Evolutionary conservation across 2,113 vertebrate species (phyloP), one percentile per base, ranked within the genome.

Genomic region (Zeus faber): DNA sequence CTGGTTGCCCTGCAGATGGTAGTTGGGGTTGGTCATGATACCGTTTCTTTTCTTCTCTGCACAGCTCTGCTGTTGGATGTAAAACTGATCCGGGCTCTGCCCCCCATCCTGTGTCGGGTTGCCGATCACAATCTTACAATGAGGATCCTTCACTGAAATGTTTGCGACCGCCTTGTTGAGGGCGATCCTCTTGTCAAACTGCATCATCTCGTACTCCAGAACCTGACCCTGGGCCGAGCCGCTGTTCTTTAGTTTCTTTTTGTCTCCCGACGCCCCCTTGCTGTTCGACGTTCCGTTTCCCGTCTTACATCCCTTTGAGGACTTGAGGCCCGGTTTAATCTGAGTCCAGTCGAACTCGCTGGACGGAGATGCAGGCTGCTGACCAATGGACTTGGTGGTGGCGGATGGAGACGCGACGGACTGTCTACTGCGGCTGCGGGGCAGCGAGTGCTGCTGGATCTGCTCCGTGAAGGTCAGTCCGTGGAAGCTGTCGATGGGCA

Each of bases 1-100:
- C 82, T 98, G 97, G 82, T 92, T 95, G 83, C 92, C 92, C 76
- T 99, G 96, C 22, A 98, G 92, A 20, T 98, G 94, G 67, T 97
- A 99, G 37, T 99, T 98, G 22, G 97, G 97, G 66, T 99, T 99
- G 1, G 97, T 99, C 95, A 99, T 91, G 44, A 99, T 99, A 44
- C 97, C 95, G 1, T 98, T 99, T 59, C 97, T 90, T 79, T 89
- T 97, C 84, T 97, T 99, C 54, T 98, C 96, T 4, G 94, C 84
- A 6, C 86, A 89, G 24, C 90, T 92, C 75, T 97, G 96, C 65
- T 96, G 91, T 70, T 98, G 95, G 77, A 95, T 93, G 5, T 94
- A 89, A 58, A 95, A 90, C 20, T 93, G 93, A 17, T 95, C 94
- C 39, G 91, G 93, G 31, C 87, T 74, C 5, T 91, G 91, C 24